phyloP scores from a whole-genome alignment of 2,888 invertebrate genomes.

The Hypomecis punctinalis region DNA sequence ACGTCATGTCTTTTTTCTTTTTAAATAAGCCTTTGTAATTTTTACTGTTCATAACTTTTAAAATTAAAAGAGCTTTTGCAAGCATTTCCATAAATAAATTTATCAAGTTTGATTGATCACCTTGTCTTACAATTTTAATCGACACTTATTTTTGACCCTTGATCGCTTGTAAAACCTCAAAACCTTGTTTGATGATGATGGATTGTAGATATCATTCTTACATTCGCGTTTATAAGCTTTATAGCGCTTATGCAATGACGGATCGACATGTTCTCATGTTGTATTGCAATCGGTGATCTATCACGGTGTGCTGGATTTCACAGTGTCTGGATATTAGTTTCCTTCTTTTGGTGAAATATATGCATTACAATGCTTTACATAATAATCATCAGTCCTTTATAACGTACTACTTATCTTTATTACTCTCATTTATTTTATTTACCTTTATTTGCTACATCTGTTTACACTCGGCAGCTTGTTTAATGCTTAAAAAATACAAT shows the following conservation, averaged over 20 bases:
- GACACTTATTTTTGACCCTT: slow-evolving; percentile 47
- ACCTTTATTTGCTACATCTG: too few relatives aligned
- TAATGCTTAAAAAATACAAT: too few relatives aligned
- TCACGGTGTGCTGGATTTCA: slow-evolving; percentile 42
- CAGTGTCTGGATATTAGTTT: not conserved
- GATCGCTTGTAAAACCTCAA: slow-evolving; percentile 35
- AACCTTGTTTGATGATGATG: slow-evolving; percentile 49
- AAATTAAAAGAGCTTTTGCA: not conserved
- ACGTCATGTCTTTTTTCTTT: too few relatives aligned
- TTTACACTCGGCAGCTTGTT: too few relatives aligned
- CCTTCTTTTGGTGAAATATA: not conserved
- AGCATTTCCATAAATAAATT: slow-evolving; percentile 1
- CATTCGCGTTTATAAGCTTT: slow-evolving; percentile 34
- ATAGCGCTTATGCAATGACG: slow-evolving; percentile 49
- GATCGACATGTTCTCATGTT: slow-evolving; percentile 50
- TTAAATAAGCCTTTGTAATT: not conserved
- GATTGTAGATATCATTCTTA: slow-evolving; percentile 45
- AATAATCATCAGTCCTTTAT: too few relatives aligned
- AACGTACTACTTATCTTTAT: too few relatives aligned
- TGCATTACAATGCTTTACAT: not conserved
- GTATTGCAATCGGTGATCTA: slow-evolving; percentile 51
- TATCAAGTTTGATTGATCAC: slow-evolving; percentile 29
- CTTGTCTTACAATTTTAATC: slow-evolving; percentile 37
- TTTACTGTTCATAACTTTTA: not conserved
- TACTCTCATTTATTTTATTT: too few relatives aligned